A percentile compares a stretch with the other conserved stretches of the same genome.
Evolutionary conservation across 2,888 invertebrate species (phyloP).

Genomic region (Ormyrus nitidulus): DNA sequence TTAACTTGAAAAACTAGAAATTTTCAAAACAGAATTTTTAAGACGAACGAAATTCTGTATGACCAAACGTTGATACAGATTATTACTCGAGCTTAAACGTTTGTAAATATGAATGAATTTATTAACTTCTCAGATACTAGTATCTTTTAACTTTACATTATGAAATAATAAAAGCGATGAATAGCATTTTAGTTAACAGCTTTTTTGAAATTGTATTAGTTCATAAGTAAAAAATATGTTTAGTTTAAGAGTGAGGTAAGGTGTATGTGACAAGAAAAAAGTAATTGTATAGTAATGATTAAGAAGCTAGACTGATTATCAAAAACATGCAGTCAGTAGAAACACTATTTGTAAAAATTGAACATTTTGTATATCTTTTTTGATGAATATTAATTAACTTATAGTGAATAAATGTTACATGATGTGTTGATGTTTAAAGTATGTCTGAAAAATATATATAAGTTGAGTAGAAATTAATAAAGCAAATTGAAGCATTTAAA

Average conservation of each 20-base stretch:
- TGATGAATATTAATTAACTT: constrained; percentile 34
- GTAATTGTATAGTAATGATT: not conserved
- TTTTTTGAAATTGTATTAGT: too few relatives aligned
- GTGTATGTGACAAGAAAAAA: not conserved
- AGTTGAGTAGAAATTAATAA: not conserved
- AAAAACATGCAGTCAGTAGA: constrained; percentile 34
- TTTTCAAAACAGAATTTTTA: constrained; percentile 50
- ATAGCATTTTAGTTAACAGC: not conserved
- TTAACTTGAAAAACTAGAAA: constrained; percentile 8
- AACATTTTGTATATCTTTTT: constrained; percentile 11
- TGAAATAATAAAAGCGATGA: too few relatives aligned
- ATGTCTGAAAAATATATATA: not conserved
- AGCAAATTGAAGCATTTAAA: not conserved
- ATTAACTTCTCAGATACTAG: too few relatives aligned
- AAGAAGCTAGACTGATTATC: not conserved
- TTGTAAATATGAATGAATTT: constrained; percentile 34
- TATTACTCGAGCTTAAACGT: constrained; percentile 57
- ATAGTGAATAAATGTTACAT: not conserved
- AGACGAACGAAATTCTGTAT: constrained; percentile 39
- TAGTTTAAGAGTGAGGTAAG: too few relatives aligned
- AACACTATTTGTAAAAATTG: constrained; percentile 13
- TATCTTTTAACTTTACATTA: too few relatives aligned
- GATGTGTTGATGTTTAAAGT: not conserved
- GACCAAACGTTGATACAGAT: constrained; percentile 37
- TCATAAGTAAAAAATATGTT: too few relatives aligned